A percentile compares a stretch with the other conserved stretches of the same genome.
Conservation (phyloP, 1,140 invertebrate genomes). For the Megalopta genalis region DNA sequence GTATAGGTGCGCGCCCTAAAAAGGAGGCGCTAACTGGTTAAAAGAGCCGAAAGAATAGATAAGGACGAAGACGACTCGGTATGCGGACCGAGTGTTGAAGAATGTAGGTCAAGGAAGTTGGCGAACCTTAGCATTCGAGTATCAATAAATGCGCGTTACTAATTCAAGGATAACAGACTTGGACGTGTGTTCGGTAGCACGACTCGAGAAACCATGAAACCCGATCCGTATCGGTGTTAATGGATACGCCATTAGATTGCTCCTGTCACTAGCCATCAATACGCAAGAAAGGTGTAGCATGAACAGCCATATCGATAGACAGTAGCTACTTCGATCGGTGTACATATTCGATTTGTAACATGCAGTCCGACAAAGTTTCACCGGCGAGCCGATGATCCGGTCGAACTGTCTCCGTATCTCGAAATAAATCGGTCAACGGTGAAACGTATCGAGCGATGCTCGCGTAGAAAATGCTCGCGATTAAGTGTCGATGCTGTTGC, state of each 20-base stretch:
- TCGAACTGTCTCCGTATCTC: neutral
- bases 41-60: no score
- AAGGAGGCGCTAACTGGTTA: no score
- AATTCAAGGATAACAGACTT: neutral
- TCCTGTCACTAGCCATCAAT: neutral
- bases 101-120: no score
- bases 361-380: no score
- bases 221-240: neutral
- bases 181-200: neutral
- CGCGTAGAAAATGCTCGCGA: no score
- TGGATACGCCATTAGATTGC: conserved; percentile 1
- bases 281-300: neutral
- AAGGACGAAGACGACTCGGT: no score
- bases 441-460: neutral
- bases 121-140: neutral
- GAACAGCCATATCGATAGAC: neutral
- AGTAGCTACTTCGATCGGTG: neutral
- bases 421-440: neutral
- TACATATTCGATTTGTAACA: neutral
- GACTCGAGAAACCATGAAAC: neutral
- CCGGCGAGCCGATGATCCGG: no score
- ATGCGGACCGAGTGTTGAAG: no score
- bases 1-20: no score
- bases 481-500: no score
- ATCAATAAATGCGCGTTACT: neutral